Conservation (phyloP, 2,113 vertebrate species). For the Elachura formosa region DNA sequence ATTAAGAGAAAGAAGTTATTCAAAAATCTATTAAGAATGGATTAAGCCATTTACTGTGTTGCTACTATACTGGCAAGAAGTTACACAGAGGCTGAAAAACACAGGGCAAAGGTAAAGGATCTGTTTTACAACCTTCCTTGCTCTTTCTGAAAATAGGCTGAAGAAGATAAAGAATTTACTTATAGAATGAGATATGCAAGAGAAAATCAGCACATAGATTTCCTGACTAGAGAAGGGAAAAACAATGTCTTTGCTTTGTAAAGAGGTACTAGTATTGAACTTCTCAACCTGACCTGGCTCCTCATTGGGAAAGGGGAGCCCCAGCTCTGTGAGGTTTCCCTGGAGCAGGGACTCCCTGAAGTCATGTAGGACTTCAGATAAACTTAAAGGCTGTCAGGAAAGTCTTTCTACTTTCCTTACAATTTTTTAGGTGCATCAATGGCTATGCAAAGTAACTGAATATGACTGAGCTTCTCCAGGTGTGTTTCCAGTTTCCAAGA, state of each 20-base stretch:
- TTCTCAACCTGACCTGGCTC: neutral
- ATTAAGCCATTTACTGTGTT: neutral
- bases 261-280: neutral
- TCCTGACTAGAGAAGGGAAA: neutral
- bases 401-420: neutral
- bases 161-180: neutral
- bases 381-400: neutral
- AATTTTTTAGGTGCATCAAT: rapidly evolving
- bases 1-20: neutral
- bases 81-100: neutral
- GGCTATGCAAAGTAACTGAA: neutral
- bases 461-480: neutral
- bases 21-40: neutral
- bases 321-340: neutral
- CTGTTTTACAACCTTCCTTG: neutral
- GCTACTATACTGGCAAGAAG: neutral
- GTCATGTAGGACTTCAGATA: neutral
- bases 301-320: rapidly evolving
- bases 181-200: neutral
- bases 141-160: neutral
- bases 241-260: neutral
- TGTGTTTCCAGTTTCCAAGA: neutral
- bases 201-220: neutral
- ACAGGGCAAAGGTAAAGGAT: neutral
- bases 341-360: neutral